These are phyloP conservation scores for Salarias fasciatus DNA, from an alignment of 2,797 vertebrate species.

Conservation along the genomic window DNA sequence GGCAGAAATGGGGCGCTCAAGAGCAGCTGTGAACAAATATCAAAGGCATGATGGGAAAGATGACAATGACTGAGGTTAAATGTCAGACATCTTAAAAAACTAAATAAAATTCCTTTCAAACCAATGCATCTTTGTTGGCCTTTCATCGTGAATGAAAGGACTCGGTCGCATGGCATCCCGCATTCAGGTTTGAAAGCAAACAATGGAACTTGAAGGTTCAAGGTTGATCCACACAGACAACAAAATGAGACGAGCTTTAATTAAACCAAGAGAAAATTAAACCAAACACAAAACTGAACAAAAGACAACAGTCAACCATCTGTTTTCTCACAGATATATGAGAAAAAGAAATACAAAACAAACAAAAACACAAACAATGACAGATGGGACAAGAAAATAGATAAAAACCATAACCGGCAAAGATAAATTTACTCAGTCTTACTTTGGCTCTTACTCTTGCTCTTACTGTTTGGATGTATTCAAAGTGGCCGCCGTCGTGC, in stretches of 20 bases:
- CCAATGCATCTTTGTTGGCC: too few relatives aligned
- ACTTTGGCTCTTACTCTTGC: constrained; percentile 66
- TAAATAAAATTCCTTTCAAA: too few relatives aligned
- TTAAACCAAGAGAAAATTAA: not conserved
- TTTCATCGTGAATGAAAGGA: too few relatives aligned
- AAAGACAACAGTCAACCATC: not conserved
- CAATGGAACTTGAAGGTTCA: too few relatives aligned
- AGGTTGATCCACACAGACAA: not conserved
- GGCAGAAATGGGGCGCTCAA: too few relatives aligned
- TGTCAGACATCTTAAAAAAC: too few relatives aligned
- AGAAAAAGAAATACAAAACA: not conserved
- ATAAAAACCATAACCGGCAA: not conserved
- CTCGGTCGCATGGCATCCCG: too few relatives aligned
- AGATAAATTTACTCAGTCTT: constrained; percentile 2
- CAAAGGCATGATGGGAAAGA: not conserved
- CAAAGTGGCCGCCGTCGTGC: constrained; percentile 93
- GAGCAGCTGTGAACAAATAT: not conserved
- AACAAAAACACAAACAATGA: not conserved
- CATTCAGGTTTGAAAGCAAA: not conserved
- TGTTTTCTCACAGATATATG: constrained; percentile 2
- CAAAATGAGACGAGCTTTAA: not conserved
- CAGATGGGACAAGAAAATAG: not conserved
- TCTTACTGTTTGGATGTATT: constrained; percentile 97
- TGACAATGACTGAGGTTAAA: not conserved
- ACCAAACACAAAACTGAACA: not conserved